Percentiles rank a stretch among this genome's conserved stretches.
These are phyloP conservation scores for Drosophila guanche DNA, from an alignment of 1,140 invertebrate species.

Conservation along the genomic window DNA sequence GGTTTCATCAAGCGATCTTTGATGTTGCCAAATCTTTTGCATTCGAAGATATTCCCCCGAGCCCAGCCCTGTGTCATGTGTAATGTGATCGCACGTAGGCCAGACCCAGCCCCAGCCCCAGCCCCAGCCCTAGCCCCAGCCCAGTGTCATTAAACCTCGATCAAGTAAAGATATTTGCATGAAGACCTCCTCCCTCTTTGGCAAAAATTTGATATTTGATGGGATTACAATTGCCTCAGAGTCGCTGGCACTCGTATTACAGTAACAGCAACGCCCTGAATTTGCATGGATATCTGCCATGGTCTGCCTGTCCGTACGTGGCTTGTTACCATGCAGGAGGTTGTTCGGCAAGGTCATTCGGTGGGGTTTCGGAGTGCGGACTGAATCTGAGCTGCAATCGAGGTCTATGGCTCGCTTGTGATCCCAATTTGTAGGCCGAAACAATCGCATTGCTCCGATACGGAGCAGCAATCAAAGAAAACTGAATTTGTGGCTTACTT, in stretches of 20 bases:
- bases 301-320: not conserved
- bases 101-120: slow-evolving; percentile 34
- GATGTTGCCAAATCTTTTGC: slow-evolving; percentile 77
- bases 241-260: slow-evolving; percentile 11
- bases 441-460: slow-evolving; percentile 26
- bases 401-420: slow-evolving; percentile 28
- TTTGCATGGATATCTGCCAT: slow-evolving; percentile 49
- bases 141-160: slow-evolving; percentile 57
- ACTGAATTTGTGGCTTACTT: slow-evolving; percentile 58
- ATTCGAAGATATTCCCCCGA: slow-evolving; percentile 54
- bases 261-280: slow-evolving; percentile 48
- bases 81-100: slow-evolving; percentile 62
- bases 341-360: slow-evolving; percentile 56
- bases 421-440: slow-evolving; percentile 9
- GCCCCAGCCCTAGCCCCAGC: slow-evolving; percentile 48
- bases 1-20: slow-evolving; percentile 65
- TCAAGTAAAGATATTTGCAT: slow-evolving; percentile 16
- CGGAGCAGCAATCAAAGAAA: slow-evolving; percentile 15
- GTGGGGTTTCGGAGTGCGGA: not conserved
- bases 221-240: slow-evolving; percentile 57
- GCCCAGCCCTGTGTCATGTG: slow-evolving; percentile 46
- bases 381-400: slow-evolving; percentile 7
- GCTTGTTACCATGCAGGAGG: slow-evolving; percentile 12
- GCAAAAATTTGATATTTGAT: slow-evolving; percentile 49
- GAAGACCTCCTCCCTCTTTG: slow-evolving; percentile 6